phyloP scores from a whole-genome alignment of 2,888 invertebrate species.

The Lymantria dispar region DNA sequence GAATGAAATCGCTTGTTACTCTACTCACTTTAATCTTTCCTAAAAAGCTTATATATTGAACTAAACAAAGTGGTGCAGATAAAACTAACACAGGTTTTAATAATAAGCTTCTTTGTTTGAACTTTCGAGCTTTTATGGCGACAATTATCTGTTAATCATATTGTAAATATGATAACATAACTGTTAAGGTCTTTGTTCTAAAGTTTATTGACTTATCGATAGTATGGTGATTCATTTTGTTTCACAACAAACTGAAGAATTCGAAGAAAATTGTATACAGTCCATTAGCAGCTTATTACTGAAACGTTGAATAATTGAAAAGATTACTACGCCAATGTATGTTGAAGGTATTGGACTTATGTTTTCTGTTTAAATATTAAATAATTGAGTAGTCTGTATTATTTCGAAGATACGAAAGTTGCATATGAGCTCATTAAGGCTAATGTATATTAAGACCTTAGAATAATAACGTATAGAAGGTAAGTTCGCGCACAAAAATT shows the following conservation, averaged over 20 bases:
- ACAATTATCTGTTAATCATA: conserved; percentile 38
- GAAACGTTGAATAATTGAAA: background rate
- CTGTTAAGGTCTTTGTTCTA: conserved; percentile 45
- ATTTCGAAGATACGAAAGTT: too few relatives aligned
- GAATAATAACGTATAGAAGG: too few relatives aligned
- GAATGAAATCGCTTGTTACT: too few relatives aligned
- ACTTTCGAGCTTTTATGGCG: conserved; percentile 52
- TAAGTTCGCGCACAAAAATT: too few relatives aligned
- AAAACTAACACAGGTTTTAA: conserved; percentile 57
- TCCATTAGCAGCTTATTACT: background rate
- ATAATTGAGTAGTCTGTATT: background rate
- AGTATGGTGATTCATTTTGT: conserved; percentile 29
- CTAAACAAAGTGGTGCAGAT: conserved; percentile 47
- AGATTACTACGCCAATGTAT: background rate
- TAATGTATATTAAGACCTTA: too few relatives aligned
- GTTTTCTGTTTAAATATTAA: background rate
- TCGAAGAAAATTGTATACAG: conserved; percentile 8
- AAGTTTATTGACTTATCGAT: conserved; percentile 51
- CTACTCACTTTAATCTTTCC: background rate
- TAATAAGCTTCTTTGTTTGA: conserved; percentile 66
- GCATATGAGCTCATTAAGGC: too few relatives aligned
- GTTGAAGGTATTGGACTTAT: too few relatives aligned
- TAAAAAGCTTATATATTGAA: conserved; percentile 1
- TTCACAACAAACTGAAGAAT: conserved; percentile 22
- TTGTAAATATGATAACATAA: conserved; percentile 56